Evolutionary conservation across 2,113 vertebrate genomes (phyloP).

Genomic region (Tragelaphus scriptus): DNA sequence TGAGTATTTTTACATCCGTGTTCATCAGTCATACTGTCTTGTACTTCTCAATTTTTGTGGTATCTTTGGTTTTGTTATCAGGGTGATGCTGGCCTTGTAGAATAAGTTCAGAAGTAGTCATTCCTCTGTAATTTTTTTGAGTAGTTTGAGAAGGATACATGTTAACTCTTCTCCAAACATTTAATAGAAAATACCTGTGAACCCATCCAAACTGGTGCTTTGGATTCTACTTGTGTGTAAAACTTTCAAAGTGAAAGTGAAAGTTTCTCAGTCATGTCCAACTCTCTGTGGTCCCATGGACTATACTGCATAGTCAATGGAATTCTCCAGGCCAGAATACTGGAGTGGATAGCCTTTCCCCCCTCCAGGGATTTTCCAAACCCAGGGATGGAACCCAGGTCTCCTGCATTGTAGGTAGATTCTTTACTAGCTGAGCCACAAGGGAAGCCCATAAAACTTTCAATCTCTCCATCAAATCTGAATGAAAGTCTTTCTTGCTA

Average conservation of each 20-base stretch:
- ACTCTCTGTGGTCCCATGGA: not conserved
- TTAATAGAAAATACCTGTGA: not conserved
- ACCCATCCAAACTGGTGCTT: not conserved
- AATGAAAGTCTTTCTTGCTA: not conserved
- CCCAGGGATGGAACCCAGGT: not conserved
- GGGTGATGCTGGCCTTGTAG: not conserved
- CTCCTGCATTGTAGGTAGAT: not conserved
- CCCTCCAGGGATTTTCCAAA: not conserved
- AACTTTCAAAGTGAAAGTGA: not conserved
- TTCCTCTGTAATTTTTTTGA: not conserved
- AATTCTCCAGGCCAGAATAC: not conserved
- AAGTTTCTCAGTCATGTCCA: not conserved
- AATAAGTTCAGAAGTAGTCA: not conserved
- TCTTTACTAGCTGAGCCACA: not conserved
- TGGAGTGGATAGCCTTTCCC: not conserved
- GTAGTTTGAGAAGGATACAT: not conserved
- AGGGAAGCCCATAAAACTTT: not conserved
- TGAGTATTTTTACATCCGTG: not conserved
- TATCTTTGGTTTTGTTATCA: not conserved
- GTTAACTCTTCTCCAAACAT: not conserved
- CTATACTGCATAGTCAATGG: not conserved
- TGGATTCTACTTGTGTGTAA: not conserved
- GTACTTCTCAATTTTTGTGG: not conserved
- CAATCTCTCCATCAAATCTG: not conserved
- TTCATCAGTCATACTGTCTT: not conserved